Conservation (phyloP, 2,797 vertebrate genomes). For the Poecilia velifera region DNA sequence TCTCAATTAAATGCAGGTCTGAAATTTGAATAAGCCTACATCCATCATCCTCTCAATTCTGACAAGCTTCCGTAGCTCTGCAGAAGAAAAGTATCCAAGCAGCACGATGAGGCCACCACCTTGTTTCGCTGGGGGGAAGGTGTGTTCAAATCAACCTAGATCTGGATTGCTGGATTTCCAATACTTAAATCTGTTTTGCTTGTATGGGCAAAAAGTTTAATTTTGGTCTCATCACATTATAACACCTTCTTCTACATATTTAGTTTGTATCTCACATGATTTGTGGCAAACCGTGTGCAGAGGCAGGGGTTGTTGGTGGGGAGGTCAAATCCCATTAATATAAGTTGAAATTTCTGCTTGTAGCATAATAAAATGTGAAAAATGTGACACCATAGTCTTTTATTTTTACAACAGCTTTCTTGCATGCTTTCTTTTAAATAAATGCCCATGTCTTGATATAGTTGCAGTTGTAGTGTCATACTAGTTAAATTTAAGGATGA, state of each 20-base stretch:
- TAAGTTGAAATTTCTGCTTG: no score
- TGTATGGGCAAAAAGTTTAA: neutral
- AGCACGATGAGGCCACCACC: neutral
- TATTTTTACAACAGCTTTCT: neutral
- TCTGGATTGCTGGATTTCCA: neutral
- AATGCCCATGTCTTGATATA: neutral
- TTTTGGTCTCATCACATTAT: neutral
- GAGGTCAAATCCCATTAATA: no score
- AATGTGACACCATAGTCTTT: neutral
- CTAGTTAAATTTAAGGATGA: neutral
- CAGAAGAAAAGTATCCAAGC: neutral
- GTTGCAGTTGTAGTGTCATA: neutral
- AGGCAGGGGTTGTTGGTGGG: no score
- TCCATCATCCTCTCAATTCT: neutral
- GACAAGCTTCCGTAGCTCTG: neutral
- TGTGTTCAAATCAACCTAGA: neutral
- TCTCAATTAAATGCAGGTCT: neutral
- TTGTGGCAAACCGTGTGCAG: no score
- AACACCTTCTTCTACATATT: neutral
- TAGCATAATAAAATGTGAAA: no score
- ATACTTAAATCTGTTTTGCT: neutral
- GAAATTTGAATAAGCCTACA: neutral
- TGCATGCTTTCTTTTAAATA: neutral
- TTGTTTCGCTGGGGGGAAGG: neutral
- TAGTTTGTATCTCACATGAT: neutral